phyloP scores from a whole-genome alignment of 2,888 invertebrate genomes.

The Dicranocentrus wangi region DNA sequence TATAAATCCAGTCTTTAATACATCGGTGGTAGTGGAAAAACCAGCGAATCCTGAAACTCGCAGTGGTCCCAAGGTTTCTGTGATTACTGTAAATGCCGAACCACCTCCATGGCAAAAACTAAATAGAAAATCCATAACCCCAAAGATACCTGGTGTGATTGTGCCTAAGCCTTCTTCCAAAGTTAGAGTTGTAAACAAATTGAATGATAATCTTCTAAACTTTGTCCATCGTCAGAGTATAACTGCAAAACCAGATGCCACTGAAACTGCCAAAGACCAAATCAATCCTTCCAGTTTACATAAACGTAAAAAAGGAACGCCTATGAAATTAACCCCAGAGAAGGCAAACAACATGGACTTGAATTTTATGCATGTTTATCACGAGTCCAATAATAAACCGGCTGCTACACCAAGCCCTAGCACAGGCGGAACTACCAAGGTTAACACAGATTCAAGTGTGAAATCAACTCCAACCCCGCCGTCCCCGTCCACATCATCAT shows the following conservation, averaged over 20 bases:
- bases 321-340: constrained; percentile 61
- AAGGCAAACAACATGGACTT: constrained; percentile 49
- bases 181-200: neutral
- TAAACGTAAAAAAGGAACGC: constrained; percentile 58
- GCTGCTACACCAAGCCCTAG: neutral
- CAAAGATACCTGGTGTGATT: constrained; percentile 45
- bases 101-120: constrained; percentile 47
- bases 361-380: constrained; percentile 46
- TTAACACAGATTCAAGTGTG: too few species aligned
- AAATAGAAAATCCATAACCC: constrained; percentile 43
- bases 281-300: neutral
- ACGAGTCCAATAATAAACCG: constrained; percentile 15
- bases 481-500: too few species aligned
- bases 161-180: neutral
- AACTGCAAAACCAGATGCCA: too few species aligned
- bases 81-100: constrained; percentile 15
- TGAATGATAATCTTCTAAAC: neutral
- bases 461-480: too few species aligned
- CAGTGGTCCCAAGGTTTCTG: constrained; percentile 26
- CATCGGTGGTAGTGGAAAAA: constrained; percentile 40
- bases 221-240: too few species aligned
- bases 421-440: too few species aligned
- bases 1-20: constrained; percentile 50
- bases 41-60: constrained; percentile 4
- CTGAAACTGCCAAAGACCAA: too few species aligned